Base-by-base conservation (phyloP, 2,888 invertebrate genomes). In the Diploptera punctata region DNA sequence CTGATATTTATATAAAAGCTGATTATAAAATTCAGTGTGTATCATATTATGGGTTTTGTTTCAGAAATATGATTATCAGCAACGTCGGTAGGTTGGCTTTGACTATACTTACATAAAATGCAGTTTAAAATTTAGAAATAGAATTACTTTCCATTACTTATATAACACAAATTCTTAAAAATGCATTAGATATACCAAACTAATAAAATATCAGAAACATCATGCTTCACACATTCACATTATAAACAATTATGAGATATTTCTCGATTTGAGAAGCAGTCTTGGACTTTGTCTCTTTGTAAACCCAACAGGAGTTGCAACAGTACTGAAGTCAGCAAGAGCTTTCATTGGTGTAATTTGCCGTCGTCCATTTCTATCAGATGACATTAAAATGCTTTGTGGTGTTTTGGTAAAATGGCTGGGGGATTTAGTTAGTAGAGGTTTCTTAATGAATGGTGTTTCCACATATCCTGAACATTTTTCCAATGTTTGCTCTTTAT, bases 401-500 rank as follows among this genome's bases (percentile, higher is more conserved):
- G 87, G 86, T 0, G 89, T 84, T 43, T 86, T 81, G 73, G 82
- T 84, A 18, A 88, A 80, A 74, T 83, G 84, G 78, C 87, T 87
- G 0, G 89, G 87, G 3, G 90, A 85, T 75, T 83, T 86, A 3
- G 83, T 83, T 73, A 85, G 85, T 31, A 91, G 81, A 9, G 88
- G 83, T 79, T 87, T 88, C 77, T 88, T 91, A 76, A 91, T 84
- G 62, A 86, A 84, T 2, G 91, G 91, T 2, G 84, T 83, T 26
- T 76, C 78, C 74, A 80, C 75, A 75, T 74, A 79, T 38, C 75
- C 72, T 71, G 75, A 75, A 43, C 71, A 76, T n/a, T n/a, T n/a
- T n/a, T n/a, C n/a, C n/a, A n/a, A n/a, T 49, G 71, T 76, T 38
- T 69, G 73, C 52, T 73, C 74, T 71, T 75, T 76, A 54, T 71